phyloP scores from a whole-genome alignment of 1,140 invertebrate genomes.

The Cyclina sinensis region DNA sequence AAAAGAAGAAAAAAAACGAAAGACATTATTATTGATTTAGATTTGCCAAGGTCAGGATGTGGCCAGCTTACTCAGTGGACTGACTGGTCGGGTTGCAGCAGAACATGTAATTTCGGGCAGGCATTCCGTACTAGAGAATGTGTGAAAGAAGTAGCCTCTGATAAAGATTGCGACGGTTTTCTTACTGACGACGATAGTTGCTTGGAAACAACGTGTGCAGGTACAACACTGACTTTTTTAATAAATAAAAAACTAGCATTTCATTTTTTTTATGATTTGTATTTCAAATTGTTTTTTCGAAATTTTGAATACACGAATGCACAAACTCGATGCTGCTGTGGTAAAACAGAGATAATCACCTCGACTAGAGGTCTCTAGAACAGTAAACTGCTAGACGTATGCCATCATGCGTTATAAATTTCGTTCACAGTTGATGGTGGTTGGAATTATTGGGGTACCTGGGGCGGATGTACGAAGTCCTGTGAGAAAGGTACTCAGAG shows the following conservation, averaged over 20 bases:
- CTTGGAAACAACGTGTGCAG: neutral
- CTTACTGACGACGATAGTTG: constrained; percentile 8
- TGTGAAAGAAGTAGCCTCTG: neutral
- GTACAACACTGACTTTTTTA: no score
- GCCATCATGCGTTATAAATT: no score
- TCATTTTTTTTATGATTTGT: no score
- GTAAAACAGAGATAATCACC: no score
- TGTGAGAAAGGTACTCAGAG: neutral
- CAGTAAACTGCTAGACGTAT: no score
- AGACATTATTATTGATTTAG: no score
- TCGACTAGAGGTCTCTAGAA: no score
- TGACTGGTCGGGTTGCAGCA: neutral
- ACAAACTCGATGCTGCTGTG: no score
- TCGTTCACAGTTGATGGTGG: neutral
- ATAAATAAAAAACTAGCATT: neutral
- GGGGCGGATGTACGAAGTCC: constrained; percentile 2
- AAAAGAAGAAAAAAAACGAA: no score
- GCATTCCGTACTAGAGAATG: neutral
- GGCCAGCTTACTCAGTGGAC: neutral
- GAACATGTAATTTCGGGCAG: neutral
- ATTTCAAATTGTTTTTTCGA: no score
- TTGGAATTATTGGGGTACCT: constrained; percentile 4
- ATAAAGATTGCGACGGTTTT: neutral
- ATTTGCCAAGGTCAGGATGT: neutral
- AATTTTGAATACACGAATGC: no score